Evolutionary conservation across 1,140 invertebrate species (phyloP).

Genomic region (Holotrichia oblita): DNA sequence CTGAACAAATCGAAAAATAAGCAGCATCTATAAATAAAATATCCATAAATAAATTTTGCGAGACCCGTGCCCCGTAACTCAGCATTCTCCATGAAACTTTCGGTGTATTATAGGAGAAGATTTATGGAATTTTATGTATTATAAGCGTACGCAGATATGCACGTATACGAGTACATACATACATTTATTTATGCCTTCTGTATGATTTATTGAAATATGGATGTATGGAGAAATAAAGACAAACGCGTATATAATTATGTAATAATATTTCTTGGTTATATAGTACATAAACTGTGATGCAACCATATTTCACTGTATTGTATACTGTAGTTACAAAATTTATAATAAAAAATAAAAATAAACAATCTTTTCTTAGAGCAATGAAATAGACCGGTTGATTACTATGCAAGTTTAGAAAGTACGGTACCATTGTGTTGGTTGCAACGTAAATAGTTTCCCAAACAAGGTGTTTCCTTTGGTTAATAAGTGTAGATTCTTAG

Average conservation of each 20-base stretch:
- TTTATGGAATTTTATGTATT: slow-evolving; percentile 30
- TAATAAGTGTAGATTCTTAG: no score
- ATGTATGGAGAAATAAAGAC: neutral
- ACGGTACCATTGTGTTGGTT: no score
- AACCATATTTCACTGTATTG: no score
- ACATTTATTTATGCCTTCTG: neutral
- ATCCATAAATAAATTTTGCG: slow-evolving; percentile 26
- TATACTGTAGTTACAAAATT: no score
- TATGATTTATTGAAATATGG: slow-evolving; percentile 11
- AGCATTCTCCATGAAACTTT: slow-evolving; percentile 19
- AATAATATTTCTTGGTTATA: neutral
- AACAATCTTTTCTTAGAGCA: no score
- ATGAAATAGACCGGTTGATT: no score
- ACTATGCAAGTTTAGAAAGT: no score
- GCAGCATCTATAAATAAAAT: slow-evolving; percentile 39
- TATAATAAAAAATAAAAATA: no score
- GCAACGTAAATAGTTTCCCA: no score
- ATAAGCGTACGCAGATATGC: neutral
- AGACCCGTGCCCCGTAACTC: neutral
- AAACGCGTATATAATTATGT: neutral
- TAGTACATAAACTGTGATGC: no score
- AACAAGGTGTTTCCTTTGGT: no score
- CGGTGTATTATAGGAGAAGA: slow-evolving; percentile 4
- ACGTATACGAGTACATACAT: neutral
- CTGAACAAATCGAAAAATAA: slow-evolving; percentile 35